A percentile compares a stretch with the other conserved stretches of the same genome.
Conservation (phyloP, 2,113 vertebrate species). For the Syngnathus typhle region DNA sequence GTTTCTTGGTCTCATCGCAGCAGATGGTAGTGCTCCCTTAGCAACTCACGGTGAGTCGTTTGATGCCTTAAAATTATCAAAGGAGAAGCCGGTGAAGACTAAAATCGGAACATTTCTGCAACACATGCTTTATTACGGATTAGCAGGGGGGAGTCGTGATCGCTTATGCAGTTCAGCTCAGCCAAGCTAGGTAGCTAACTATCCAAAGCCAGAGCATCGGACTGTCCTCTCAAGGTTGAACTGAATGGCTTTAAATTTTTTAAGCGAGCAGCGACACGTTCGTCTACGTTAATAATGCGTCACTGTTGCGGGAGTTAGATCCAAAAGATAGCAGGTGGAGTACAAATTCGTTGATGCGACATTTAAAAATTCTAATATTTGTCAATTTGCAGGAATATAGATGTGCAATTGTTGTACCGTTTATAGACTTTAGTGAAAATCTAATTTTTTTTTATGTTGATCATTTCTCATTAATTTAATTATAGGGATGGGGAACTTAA, state of each 20-base stretch:
- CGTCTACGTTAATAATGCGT: background rate
- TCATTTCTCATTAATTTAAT: no score
- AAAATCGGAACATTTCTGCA: background rate
- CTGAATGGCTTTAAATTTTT: background rate
- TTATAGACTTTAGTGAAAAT: no score
- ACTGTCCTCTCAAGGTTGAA: conserved; percentile 39
- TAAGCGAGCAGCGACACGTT: background rate
- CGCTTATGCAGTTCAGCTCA: no score
- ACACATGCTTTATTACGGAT: background rate
- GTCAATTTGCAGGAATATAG: no score
- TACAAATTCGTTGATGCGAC: no score
- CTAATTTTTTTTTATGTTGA: no score
- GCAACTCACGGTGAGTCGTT: conserved; percentile 42
- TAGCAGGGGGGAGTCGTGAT: background rate
- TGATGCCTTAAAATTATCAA: background rate
- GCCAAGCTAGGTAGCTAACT: conserved; percentile 22
- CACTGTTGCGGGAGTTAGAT: no score
- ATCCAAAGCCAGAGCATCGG: background rate
- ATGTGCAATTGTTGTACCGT: no score
- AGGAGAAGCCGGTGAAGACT: background rate
- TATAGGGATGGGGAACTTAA: no score
- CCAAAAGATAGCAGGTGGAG: no score
- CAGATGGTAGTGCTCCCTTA: conserved; percentile 39
- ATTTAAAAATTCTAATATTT: no score
- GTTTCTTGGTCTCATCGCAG: conserved; percentile 25